Base-by-base conservation (phyloP, 2,113 vertebrate species). In the Pteropus alecto region DNA sequence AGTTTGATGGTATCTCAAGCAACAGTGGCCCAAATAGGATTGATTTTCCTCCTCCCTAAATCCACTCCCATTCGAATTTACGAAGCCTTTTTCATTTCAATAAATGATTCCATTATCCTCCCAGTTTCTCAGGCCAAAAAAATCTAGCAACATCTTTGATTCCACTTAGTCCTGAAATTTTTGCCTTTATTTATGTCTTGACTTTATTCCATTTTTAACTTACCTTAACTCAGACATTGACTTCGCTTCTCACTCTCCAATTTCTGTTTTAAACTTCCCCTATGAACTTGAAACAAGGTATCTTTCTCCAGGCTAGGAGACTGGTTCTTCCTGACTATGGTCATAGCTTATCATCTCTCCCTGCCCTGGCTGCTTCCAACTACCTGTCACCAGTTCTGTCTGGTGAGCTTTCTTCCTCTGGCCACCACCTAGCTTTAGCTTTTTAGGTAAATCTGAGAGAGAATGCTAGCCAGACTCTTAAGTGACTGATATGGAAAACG, bases 131-230 rank as follows among this genome's bases (percentile, higher is more conserved):
- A 48, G 21, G 11, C 35, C 71, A 41, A 78, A 67, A 60, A 61
- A 22, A 22, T 26, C 65, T 14, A 93, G 18, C 9, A 38, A 51
- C n/a, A 21, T 76, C 16, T 95, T 89, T 83, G 41, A 58, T 79
- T 93, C 87, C 67, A 93, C 19, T 77, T 89, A 73, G 56, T 38
- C 63, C n/a, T 88, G 90, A 92, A 60, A 35, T 51, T 51, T 85
- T 93, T 77, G 14, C 33, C 21, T 87, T 43, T 68, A 2, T 63
- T 90, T 93, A 61, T 43, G 76, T 54, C 43, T 87, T 76, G 58
- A 22, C 12, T 86, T 35, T n/a, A 67, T 82, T 61, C 28, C 35
- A 74, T 60, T 86, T 94, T 87, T 70, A 92, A 21, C 60, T 33
- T 78, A n/a, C 16, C 35, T 90, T 63, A 73, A 67, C 24, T 81